phyloP scores from a whole-genome alignment of 1,140 invertebrate species.

The Zaprionus nigranus region DNA sequence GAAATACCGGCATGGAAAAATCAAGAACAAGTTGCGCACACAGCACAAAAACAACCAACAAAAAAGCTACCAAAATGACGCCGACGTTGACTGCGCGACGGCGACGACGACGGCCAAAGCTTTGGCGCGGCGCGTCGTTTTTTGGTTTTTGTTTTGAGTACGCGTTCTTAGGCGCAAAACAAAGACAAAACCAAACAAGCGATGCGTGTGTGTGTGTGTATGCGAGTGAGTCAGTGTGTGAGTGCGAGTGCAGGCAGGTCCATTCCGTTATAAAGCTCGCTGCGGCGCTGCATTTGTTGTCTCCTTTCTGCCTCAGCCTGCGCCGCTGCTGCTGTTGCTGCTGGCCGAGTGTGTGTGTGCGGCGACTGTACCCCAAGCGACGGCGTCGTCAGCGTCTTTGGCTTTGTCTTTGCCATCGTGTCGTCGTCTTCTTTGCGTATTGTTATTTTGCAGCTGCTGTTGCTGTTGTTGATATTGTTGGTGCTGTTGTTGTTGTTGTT shows the following conservation, averaged over 20 bases:
- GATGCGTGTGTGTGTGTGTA: slow-evolving; percentile 8
- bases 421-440: slow-evolving; percentile 46
- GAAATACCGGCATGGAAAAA: slow-evolving; percentile 36
- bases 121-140: slow-evolving; percentile 20
- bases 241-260: slow-evolving; percentile 28
- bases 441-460: slow-evolving; percentile 69
- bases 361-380: slow-evolving; percentile 63
- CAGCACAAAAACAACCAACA: background rate
- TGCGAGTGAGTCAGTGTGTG: slow-evolving; percentile 26
- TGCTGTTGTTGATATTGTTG: slow-evolving; percentile 52
- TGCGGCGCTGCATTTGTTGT: slow-evolving; percentile 26
- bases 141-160: slow-evolving; percentile 69
- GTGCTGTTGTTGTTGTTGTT: background rate
- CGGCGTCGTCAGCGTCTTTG: slow-evolving; percentile 45
- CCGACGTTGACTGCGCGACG: background rate
- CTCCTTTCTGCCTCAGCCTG: slow-evolving; percentile 14
- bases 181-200: background rate
- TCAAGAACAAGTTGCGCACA: slow-evolving; percentile 16
- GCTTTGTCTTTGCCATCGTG: slow-evolving; percentile 42
- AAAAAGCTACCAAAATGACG: background rate
- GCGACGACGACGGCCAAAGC: slow-evolving; percentile 10
- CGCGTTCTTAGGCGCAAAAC: slow-evolving; percentile 29
- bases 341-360: slow-evolving; percentile 39
- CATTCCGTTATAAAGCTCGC: slow-evolving; percentile 32
- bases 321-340: background rate